phyloP scores from a whole-genome alignment of 30 jellyfish, hydroid and myxozoan species.

The Chironex yamaguchii region DNA sequence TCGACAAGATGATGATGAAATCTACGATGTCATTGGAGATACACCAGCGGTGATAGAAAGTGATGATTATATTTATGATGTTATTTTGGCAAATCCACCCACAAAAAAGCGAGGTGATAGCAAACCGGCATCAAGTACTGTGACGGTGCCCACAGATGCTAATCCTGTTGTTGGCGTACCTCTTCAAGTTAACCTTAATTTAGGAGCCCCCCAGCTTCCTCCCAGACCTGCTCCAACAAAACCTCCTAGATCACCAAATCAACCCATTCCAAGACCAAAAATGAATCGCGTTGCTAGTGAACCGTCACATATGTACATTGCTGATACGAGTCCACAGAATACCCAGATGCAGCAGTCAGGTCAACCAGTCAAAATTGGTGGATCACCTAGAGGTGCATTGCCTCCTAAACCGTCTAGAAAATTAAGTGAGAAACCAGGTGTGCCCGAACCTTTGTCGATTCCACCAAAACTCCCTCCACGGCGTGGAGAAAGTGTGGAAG shows the following conservation, averaged over 20 bases:
- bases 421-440: background rate
- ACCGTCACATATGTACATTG: background rate
- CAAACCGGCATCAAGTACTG: background rate
- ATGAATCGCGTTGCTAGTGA: background rate
- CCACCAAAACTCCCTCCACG: background rate
- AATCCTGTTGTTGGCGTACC: background rate
- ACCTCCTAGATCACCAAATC: background rate
- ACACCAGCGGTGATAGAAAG: background rate
- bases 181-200: background rate
- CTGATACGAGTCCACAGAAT: background rate
- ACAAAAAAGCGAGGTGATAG: background rate
- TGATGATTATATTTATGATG: background rate
- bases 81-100: background rate
- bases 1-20: background rate
- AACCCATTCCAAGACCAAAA: background rate
- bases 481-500: background rate
- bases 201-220: background rate
- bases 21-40: background rate
- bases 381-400: background rate
- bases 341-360: background rate
- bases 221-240: background rate
- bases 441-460: background rate
- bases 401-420: background rate
- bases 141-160: background rate
- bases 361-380: background rate